phyloP scores from a whole-genome alignment of 2,113 vertebrate genomes.

The Rhabdomys dilectus region DNA sequence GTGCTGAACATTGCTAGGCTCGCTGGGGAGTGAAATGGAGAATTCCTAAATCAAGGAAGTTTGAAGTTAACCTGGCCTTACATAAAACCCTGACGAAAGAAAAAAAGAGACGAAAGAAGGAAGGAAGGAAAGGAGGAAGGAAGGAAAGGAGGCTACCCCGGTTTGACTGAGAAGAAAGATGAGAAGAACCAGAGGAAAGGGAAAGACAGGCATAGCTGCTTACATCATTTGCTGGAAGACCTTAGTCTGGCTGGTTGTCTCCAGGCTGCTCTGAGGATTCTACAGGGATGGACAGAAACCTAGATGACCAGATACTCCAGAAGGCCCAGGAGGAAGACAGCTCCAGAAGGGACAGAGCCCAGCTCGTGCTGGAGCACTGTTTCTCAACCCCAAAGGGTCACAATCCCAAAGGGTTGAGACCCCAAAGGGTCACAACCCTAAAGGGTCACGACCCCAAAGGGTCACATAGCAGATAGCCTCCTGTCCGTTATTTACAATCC shows the following conservation, averaged over 20 bases:
- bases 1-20: not conserved
- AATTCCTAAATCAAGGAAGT: not conserved
- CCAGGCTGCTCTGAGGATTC: not conserved
- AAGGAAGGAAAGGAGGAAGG: not conserved
- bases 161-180: not conserved
- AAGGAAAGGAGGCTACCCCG: no score
- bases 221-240: not conserved
- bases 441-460: not conserved
- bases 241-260: not conserved
- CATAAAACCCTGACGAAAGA: not conserved
- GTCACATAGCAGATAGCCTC: not conserved
- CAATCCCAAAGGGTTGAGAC: no score
- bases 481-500: not conserved
- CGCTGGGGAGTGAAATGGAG: not conserved
- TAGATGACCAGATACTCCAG: not conserved
- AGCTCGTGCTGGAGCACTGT: not conserved
- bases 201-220: not conserved
- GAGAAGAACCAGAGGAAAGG: not conserved
- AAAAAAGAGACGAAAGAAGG: not conserved
- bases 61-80: not conserved
- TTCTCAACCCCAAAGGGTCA: not conserved
- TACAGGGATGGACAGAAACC: not conserved
- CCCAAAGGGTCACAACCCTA: not conserved
- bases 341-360: not conserved
- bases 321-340: not conserved